Base-by-base conservation (phyloP, 2,888 invertebrate species). In the Caenorhabditis sp. region DNA sequence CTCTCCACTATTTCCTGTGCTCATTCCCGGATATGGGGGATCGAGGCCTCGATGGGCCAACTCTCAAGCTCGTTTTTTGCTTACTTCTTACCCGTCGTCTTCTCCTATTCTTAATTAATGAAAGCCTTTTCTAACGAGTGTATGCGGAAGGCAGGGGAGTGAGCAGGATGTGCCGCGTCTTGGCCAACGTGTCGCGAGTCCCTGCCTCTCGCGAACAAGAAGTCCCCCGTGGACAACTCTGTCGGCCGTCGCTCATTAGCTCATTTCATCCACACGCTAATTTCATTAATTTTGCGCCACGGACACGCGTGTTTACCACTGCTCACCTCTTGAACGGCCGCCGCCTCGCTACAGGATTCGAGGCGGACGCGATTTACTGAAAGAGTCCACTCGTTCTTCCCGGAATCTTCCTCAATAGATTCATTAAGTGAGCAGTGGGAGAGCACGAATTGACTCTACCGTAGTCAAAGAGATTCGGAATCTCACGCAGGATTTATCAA, bases 201-300 rank as follows among this genome's bases (percentile, higher is more conserved):
- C 22, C 22, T 30, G 39, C 20, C 11, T 22, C 9, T 15, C 6
- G 15, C 2, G 32, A 11, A 55, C 17, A 63, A 41, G 52, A 52
- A 62, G 52, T 35, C 53, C 22, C 46, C 32, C 24, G 55, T 27
- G 17, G 35, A 35, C 35, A 39, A 22, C 53, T 20, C 26, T 41
- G 17, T 41, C 55, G 5, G 24, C 8, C 52, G 52, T 26, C 53
- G 63, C 74, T 74, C 74, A 74, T 74, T 74, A 74, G 74, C 74
- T 74, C 66, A 74, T 74, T 74, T 74, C 66, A 74, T 74, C 61
- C 65, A 66, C 37, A 61, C 66, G 61, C 74, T 74, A 74, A 74
- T 74, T 74, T 66, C 63, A 74, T 74, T 74, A 74, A 74, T 74
- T 74, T 74, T 66, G 58, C 41, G 26, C 41, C 15, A 11, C 58